Conservation (phyloP, 2,888 invertebrate genomes). For the Lysandra bellargus region DNA sequence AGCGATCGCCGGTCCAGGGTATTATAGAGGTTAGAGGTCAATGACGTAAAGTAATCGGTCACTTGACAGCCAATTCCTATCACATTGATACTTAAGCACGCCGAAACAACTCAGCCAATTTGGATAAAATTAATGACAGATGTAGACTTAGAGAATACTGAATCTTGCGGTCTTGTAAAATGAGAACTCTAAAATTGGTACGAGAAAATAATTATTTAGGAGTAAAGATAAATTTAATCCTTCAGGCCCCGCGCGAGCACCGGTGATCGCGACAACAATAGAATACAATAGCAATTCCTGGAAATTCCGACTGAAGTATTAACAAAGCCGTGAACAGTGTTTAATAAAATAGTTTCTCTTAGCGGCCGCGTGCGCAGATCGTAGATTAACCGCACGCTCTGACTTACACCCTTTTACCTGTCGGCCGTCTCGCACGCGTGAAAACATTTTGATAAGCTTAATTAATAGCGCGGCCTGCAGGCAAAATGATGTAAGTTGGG, state of each 20-base stretch:
- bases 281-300: too few species aligned
- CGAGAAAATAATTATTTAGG: not conserved
- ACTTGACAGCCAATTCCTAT: too few species aligned
- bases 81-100: too few species aligned
- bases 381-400: slow-evolving; percentile 45
- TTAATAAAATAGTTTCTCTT: not conserved
- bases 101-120: too few species aligned
- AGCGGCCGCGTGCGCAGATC: slow-evolving; percentile 49
- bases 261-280: too few species aligned
- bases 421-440: slow-evolving; percentile 30
- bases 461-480: slow-evolving; percentile 10
- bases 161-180: not conserved
- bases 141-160: too few species aligned
- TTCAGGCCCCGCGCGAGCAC: too few species aligned
- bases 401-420: slow-evolving; percentile 36
- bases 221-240: not conserved
- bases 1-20: too few species aligned
- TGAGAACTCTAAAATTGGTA: not conserved
- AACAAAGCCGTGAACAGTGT: not conserved
- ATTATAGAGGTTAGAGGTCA: too few species aligned
- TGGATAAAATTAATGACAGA: too few species aligned
- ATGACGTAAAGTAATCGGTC: too few species aligned
- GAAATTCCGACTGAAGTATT: too few species aligned
- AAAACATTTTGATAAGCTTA: slow-evolving; percentile 26
- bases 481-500: not conserved